Evolutionary conservation across 2,113 vertebrate genomes (phyloP), one percentile per base, ranked within the genome.

Genomic region (Myxocyprinus asiaticus): DNA sequence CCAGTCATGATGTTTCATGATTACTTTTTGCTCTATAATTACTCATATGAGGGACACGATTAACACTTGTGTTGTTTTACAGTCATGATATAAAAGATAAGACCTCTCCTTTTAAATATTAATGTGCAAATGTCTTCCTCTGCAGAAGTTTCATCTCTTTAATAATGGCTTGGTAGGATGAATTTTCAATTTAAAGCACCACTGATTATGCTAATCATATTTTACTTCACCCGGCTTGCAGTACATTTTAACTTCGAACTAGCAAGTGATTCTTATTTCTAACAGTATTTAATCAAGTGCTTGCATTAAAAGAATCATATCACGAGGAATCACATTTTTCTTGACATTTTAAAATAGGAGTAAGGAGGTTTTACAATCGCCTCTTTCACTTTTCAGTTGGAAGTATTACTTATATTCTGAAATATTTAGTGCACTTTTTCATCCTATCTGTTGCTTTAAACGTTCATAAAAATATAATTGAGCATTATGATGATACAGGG

Each of bases 151-250:
- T 33, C 44, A 9, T 17, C 44, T 69, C 48, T 70, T 44, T 70
- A 43, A 70, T 70, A 56, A 70, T 56, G 68, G 43, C 68, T 70
- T 14, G 68, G 50, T 17, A 55, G 51, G 68, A 70, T 70, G 33
- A 2, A 42, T 70, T 56, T 56, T 44, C 51, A 70, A 70, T 70
- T 70, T 70, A 70, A 70, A 70, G 68, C 51, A 42, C 51, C 10
- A 14, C 68, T 70, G 68, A 7, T 0, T 15, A 12, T 55, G 50
- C 33, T 70, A 70, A 70, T 70, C 22, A 56, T 43, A 8, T 33
- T 12, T 70, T 0, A 50, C 66, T 0, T 67, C n/a, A 14, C 7
- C 17, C 9, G 1, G 22, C 22, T 33, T 69, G 67, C 45, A 0
- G 48, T 10, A 22, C 0, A 9, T 55, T 43, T 42, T 42, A 43